Conservation (phyloP, 2,113 vertebrate species). For the Chaetodon trifascialis region DNA sequence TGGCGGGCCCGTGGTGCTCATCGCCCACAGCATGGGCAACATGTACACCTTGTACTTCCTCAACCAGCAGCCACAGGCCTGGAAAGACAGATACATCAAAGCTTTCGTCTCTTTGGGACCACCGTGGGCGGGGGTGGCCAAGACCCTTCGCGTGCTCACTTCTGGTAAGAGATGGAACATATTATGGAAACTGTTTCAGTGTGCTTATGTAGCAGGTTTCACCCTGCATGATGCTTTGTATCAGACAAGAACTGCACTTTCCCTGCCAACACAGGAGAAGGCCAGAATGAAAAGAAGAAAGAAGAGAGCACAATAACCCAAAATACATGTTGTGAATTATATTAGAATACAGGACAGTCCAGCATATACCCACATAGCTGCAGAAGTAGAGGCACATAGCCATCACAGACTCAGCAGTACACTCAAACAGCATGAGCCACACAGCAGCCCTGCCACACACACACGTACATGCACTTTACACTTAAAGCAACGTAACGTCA, state of each 20-base stretch:
- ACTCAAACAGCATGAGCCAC: no score
- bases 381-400: no score
- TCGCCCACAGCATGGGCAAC: slow-evolving; percentile 99
- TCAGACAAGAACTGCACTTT: no score
- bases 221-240: not conserved
- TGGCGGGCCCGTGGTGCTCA: slow-evolving; percentile 90
- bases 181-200: not conserved
- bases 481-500: not conserved
- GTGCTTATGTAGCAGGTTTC: not conserved
- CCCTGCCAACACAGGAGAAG: no score
- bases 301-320: no score
- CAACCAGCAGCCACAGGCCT: slow-evolving; percentile 92
- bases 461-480: not conserved
- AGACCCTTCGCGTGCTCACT: slow-evolving; percentile 93
- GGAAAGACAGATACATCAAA: slow-evolving; percentile 95
- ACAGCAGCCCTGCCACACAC: no score
- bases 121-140: slow-evolving; percentile 96
- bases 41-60: slow-evolving; percentile 98
- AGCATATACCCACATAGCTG: no score
- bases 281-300: not conserved
- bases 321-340: no score
- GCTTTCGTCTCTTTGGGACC: slow-evolving; percentile 91
- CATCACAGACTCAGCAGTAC: no score
- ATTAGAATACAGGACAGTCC: no score
- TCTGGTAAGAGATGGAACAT: slow-evolving; percentile 85